A percentile compares a stretch with the other conserved stretches of the same genome.
Conservation (phyloP, 2,888 invertebrate species). For the Drosophila testacea region DNA sequence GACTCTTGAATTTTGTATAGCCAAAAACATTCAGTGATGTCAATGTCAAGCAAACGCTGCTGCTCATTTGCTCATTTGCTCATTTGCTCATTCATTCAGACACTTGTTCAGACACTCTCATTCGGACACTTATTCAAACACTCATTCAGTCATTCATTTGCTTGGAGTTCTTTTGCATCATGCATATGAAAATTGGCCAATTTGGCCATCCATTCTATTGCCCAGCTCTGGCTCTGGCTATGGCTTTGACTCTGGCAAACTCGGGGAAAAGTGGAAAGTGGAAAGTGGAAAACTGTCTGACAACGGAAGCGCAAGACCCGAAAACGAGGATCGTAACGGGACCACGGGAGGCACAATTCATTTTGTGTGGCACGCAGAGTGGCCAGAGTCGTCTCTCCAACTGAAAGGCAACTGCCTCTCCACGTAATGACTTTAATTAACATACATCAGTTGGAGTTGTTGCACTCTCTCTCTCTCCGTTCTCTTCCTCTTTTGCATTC, state of each 20-base stretch:
- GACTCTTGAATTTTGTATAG: constrained; percentile 11
- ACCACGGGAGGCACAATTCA: constrained; percentile 1
- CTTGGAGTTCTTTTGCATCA: constrained; percentile 42
- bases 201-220: constrained; percentile 49
- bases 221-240: not conserved
- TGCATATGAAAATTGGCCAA: constrained; percentile 71
- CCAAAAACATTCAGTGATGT: constrained; percentile 56
- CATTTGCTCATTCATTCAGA: constrained; percentile 7
- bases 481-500: not conserved
- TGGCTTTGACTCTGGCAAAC: not conserved
- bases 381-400: not conserved
- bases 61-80: constrained; percentile 9
- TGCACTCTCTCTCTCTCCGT: not conserved
- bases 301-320: constrained; percentile 4
- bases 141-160: constrained; percentile 12
- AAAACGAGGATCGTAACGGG: constrained; percentile 4
- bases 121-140: constrained; percentile 7
- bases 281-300: constrained; percentile 6
- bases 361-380: constrained; percentile 27
- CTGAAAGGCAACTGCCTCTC: constrained; percentile 39
- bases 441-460: constrained; percentile 49
- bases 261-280: constrained; percentile 25
- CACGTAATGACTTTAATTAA: constrained; percentile 73
- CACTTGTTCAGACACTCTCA: constrained; percentile 16
- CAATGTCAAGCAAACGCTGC: constrained; percentile 53